Evolutionary conservation across 2,888 invertebrate species (phyloP).

Genomic region (Salpingus planirostris): DNA sequence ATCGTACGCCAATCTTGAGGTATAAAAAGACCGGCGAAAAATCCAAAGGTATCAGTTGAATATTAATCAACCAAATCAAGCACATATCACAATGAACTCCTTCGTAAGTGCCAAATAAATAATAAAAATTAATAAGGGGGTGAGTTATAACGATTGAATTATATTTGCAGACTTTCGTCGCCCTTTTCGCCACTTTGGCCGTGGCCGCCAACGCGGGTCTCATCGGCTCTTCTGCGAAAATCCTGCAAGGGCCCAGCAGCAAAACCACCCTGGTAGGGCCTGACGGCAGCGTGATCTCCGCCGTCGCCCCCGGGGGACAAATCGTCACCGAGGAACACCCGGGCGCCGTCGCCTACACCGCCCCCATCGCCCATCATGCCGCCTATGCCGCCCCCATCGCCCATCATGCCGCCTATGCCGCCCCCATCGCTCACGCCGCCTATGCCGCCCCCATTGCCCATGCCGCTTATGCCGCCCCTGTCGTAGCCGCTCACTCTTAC

Average conservation of each 20-base stretch:
- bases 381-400: slow-evolving; percentile 6
- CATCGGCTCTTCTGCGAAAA: slow-evolving; percentile 8
- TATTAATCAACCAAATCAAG: no score
- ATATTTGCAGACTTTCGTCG: slow-evolving; percentile 3
- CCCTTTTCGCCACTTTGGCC: slow-evolving; percentile 10
- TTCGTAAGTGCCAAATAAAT: no score
- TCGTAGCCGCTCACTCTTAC: slow-evolving; percentile 5
- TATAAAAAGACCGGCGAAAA: no score
- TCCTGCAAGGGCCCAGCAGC: slow-evolving; percentile 29
- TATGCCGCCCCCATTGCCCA: slow-evolving; percentile 7
- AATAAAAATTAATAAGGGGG: no score
- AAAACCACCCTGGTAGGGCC: slow-evolving; percentile 25
- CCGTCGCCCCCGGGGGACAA: slow-evolving; percentile 26
- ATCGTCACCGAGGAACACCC: slow-evolving; percentile 22
- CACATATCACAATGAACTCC: no score
- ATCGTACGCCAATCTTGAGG: no score
- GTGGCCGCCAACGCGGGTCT: slow-evolving; percentile 1
- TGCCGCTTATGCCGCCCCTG: slow-evolving; percentile 12
- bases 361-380: slow-evolving; percentile 8
- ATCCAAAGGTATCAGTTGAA: no score
- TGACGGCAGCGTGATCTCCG: slow-evolving; percentile 27
- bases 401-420: slow-evolving; percentile 9
- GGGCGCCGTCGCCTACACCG: slow-evolving; percentile 17
- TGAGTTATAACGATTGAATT: no score
- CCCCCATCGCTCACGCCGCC: slow-evolving; percentile 10